Percentiles rank a stretch among this genome's conserved stretches.
Evolutionary conservation across 2,113 vertebrate genomes (phyloP).

Genomic region (Gymnobelideus leadbeateri): DNA sequence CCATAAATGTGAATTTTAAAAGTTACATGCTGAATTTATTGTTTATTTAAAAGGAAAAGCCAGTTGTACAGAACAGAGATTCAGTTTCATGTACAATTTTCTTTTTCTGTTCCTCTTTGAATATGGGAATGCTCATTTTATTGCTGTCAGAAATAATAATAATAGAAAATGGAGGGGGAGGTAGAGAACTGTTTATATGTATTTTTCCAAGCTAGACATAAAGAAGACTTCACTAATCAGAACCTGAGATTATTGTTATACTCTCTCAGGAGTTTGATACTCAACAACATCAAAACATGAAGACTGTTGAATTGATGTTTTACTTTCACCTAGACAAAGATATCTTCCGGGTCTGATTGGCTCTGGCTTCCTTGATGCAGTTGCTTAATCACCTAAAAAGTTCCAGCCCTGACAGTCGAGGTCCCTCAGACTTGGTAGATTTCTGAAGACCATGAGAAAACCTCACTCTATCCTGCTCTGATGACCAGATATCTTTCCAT

Average conservation of each 20-base stretch:
- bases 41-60: not conserved
- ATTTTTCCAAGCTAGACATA: not conserved
- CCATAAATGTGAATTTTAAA: not conserved
- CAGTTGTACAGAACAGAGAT: not conserved
- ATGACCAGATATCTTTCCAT: not conserved
- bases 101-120: not conserved
- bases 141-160: not conserved
- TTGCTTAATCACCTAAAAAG: not conserved
- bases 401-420: not conserved
- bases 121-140: not conserved
- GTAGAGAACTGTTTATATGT: not conserved
- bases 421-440: not conserved
- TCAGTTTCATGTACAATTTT: not conserved
- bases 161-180: not conserved
- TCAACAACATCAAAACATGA: not conserved
- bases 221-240: not conserved
- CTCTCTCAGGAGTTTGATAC: not conserved
- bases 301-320: not conserved
- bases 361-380: not conserved
- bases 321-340: not conserved
- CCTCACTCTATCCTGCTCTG: not conserved
- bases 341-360: not conserved
- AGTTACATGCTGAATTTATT: slow-evolving; percentile 1
- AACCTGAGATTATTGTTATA: not conserved
- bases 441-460: not conserved